Percentiles rank a stretch among this genome's conserved stretches.
Evolutionary conservation across 2,888 invertebrate genomes (phyloP).

Genomic region (Ptilodon capucinus): DNA sequence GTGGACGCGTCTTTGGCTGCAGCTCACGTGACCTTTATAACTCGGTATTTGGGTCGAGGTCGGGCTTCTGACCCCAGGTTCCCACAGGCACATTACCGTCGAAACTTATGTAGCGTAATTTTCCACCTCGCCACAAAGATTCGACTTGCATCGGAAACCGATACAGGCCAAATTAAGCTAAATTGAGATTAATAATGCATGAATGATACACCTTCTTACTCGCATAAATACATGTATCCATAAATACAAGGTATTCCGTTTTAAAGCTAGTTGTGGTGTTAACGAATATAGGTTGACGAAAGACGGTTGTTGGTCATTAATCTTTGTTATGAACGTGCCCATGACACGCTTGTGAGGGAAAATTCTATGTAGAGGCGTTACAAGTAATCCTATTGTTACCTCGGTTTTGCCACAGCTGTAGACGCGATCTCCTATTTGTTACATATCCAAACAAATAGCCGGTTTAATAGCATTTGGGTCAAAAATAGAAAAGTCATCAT

Average conservation of each 20-base stretch:
- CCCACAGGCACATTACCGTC: conserved; percentile 36
- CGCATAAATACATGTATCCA: no score
- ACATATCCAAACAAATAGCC: conserved; percentile 8
- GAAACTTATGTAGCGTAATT: conserved; percentile 29
- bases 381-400: conserved; percentile 7
- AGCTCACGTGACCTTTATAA: conserved; percentile 49
- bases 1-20: conserved; percentile 34
- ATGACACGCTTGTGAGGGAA: conserved; percentile 3
- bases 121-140: conserved; percentile 19
- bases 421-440: conserved; percentile 4
- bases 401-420: background rate
- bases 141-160: conserved; percentile 20
- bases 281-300: conserved; percentile 7
- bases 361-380: conserved; percentile 3
- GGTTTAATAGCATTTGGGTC: conserved; percentile 3
- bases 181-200: conserved; percentile 21
- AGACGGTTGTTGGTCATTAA: conserved; percentile 15
- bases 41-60: conserved; percentile 61
- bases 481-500: conserved; percentile 9
- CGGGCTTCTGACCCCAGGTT: conserved; percentile 42
- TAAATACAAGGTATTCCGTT: no score
- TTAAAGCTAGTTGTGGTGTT: background rate
- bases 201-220: no score
- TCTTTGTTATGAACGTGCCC: conserved; percentile 15
- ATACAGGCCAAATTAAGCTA: conserved; percentile 16